Evolutionary conservation across 1,140 invertebrate genomes (phyloP).

Genomic region (Druon quercuslanigerum): DNA sequence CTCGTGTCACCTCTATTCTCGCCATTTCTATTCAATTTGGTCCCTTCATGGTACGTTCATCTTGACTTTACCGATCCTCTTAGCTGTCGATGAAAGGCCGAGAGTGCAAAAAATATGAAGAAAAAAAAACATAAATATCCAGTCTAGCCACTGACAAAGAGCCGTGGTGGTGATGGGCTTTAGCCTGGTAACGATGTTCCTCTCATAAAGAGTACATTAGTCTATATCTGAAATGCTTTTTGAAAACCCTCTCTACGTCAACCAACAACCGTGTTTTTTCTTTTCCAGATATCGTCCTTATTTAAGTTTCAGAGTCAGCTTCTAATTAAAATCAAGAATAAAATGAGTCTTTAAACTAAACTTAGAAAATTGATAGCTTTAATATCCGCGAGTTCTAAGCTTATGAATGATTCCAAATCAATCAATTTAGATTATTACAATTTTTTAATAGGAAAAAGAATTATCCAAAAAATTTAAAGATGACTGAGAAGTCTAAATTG

Average conservation of each 20-base stretch:
- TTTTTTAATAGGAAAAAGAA: no score
- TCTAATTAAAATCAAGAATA: no score
- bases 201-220: conserved; percentile 22
- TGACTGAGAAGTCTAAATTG: no score
- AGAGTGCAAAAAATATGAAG: conserved; percentile 2
- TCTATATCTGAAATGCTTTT: conserved; percentile 19
- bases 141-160: not conserved
- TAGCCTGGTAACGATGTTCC: conserved; percentile 21
- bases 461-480: no score
- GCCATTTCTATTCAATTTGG: conserved; percentile 4
- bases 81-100: conserved; percentile 25
- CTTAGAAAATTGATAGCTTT: no score
- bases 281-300: no score
- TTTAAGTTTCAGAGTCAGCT: no score
- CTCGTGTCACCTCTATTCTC: not conserved
- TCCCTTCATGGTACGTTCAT: not conserved
- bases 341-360: no score
- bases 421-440: no score
- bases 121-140: conserved; percentile 1
- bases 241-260: conserved; percentile 18
- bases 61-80: conserved; percentile 20
- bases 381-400: no score
- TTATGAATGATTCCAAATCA: no score
- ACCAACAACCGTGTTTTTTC: not conserved
- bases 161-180: not conserved